Conservation (phyloP, 2,888 invertebrate genomes). For the Helleia helle region DNA sequence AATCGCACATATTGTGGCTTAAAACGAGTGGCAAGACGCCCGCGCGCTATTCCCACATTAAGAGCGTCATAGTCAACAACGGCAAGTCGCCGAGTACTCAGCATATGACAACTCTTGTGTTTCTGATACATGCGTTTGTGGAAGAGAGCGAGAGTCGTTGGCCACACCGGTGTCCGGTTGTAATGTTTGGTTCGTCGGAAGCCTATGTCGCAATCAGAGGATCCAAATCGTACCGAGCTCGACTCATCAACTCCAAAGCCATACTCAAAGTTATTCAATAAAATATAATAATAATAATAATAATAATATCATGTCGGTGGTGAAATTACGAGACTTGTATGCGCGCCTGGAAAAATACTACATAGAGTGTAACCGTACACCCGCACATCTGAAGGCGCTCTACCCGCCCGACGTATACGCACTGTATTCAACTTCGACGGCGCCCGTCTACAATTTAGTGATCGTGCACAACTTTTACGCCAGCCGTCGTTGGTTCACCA, state of each 20-base stretch:
- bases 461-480: no score
- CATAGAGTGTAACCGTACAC: no score
- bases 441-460: no score
- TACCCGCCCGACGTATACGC: no score
- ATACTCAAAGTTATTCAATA: conserved; percentile 3
- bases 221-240: conserved; percentile 5
- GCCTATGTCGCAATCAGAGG: neutral
- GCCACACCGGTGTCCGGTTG: conserved; percentile 5
- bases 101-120: conserved; percentile 5
- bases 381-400: no score
- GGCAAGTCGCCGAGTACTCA: conserved; percentile 1
- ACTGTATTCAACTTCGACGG: no score
- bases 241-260: conserved; percentile 1
- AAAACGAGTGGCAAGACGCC: conserved; percentile 7
- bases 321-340: no score
- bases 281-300: no score
- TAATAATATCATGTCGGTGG: no score
- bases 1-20: conserved; percentile 9
- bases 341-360: no score
- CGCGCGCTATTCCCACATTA: conserved; percentile 5
- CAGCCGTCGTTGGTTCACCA: no score
- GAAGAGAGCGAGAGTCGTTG: conserved; percentile 7
- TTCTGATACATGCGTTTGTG: conserved; percentile 3
- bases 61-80: no score
- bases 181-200: conserved; percentile 2